phyloP scores from a whole-genome alignment of 1,140 invertebrate species.

The Holcopasites calliopsidis region DNA sequence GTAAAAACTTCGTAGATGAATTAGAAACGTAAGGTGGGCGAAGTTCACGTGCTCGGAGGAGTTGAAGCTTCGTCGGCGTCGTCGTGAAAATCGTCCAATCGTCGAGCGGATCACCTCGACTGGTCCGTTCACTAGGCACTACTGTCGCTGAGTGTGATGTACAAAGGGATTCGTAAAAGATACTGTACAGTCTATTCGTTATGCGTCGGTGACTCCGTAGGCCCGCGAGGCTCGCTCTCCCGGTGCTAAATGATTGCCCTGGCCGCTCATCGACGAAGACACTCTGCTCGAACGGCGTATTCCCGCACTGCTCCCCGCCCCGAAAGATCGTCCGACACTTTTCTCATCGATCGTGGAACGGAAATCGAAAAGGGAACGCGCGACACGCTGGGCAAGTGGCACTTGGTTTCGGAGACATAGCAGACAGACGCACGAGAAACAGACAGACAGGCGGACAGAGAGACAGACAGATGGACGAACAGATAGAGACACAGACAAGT shows the following conservation, averaged over 20 bases:
- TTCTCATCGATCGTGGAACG: not conserved
- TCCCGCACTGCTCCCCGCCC: too few species aligned
- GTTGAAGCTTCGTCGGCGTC: not conserved
- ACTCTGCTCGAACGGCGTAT: not conserved
- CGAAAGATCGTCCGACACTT: too few species aligned
- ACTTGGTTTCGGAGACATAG: constrained; percentile 56
- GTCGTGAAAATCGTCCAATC: not conserved
- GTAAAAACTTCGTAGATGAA: not conserved
- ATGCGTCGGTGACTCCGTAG: constrained; percentile 27
- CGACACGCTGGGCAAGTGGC: constrained; percentile 60
- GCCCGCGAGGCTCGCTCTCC: constrained; percentile 34
- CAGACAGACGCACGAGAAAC: constrained; percentile 52
- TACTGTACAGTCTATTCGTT: constrained; percentile 56
- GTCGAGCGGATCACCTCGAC: not conserved
- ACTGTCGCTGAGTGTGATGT: constrained; percentile 44
- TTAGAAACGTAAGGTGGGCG: not conserved
- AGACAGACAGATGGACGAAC: constrained; percentile 59
- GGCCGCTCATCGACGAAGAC: not conserved
- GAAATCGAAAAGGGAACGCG: constrained; percentile 4
- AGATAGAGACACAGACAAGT: constrained; percentile 66
- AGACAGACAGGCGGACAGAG: constrained; percentile 50
- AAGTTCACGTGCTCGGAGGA: not conserved
- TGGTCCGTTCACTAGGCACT: constrained; percentile 43
- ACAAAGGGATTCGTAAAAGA: constrained; percentile 55
- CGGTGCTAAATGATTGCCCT: constrained; percentile 28